Base-by-base conservation (phyloP, 2,888 invertebrate genomes). In the Tubulanus polymorphus region DNA sequence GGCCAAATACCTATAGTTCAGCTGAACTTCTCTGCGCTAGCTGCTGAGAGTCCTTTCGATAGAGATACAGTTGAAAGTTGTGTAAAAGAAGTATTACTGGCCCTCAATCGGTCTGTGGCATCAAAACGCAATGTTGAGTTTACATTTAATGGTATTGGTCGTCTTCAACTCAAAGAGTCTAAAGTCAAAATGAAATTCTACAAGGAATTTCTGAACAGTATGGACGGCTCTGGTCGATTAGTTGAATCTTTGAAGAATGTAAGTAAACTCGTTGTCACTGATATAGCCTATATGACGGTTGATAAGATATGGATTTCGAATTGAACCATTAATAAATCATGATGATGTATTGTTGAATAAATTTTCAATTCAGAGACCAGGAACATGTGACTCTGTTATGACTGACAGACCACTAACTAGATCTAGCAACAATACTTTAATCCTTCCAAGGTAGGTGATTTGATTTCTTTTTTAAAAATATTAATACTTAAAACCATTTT, bases 141-240 rank as follows among this genome's bases (percentile, higher is more conserved):
- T 27, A 64, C 68, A 25, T 79, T 79, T 59, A 59, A 54, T 51
- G 74, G 75, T 15, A 70, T 79, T 56, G 79, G 79, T 26, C 69
- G 74, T 30, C 67, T 79, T 27, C 68, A 70, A 25, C 73, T 79
- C 27, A 63, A 77, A 48, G 73, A 77, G 52, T 63, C 65, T 35
- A 67, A 66, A 55, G 74, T 76, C 3, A 79, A 79, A 63, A 79
- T 79, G 78, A 76, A 73, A 63, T 79, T 79, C 61, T 79, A 71
- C 61, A 79, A 79, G 60, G 75, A 76, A 30, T 79, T 77, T 61
- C 67, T 79, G 27, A 76, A 72, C 57, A 69, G 67, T 37, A 71
- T 78, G 70, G 79, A 79, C 63, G 72, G 73, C 8, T 69, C 71
- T 45, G 79, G 77, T 12, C 70, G 72, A 54, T 62, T 77, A 6